These are phyloP conservation scores for Acleris emargana DNA, from an alignment of 2,888 invertebrate species.

Conservation along the genomic window DNA sequence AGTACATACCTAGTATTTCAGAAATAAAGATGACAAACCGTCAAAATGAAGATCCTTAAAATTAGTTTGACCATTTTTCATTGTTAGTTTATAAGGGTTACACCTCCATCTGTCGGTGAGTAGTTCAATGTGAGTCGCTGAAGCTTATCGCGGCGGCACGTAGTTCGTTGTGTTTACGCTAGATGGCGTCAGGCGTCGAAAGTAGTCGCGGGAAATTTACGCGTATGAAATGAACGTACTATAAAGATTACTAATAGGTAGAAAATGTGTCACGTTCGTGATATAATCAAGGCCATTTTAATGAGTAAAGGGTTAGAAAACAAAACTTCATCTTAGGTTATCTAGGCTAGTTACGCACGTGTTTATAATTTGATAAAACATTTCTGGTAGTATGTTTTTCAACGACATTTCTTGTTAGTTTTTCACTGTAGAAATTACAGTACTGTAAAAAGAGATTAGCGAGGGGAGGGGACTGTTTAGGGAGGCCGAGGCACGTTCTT, in stretches of 20 bases:
- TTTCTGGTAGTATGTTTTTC: too few species aligned
- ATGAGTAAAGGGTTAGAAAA: not conserved
- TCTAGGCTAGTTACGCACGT: too few species aligned
- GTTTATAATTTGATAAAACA: too few species aligned
- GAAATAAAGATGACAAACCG: not conserved
- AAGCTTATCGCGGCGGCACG: slow-evolving; percentile 1
- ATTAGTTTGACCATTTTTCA: too few species aligned
- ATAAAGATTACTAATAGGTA: too few species aligned
- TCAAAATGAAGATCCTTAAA: too few species aligned
- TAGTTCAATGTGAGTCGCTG: not conserved
- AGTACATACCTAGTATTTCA: too few species aligned
- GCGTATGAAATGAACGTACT: not conserved
- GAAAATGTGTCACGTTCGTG: slow-evolving; percentile 2
- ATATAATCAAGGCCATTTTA: not conserved
- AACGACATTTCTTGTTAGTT: too few species aligned
- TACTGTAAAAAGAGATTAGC: too few species aligned
- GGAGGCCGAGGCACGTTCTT: too few species aligned
- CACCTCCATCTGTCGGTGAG: slow-evolving; percentile 17
- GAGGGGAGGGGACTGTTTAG: too few species aligned
- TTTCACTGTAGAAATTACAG: too few species aligned
- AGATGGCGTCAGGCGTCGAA: slow-evolving; percentile 19
- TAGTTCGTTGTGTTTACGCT: slow-evolving; percentile 2
- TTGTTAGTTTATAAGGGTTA: not conserved
- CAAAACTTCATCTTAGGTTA: not conserved
- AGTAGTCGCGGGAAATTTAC: slow-evolving; percentile 14